phyloP scores from a whole-genome alignment of 2,888 invertebrate species.

The Auanema freiburgensis region DNA sequence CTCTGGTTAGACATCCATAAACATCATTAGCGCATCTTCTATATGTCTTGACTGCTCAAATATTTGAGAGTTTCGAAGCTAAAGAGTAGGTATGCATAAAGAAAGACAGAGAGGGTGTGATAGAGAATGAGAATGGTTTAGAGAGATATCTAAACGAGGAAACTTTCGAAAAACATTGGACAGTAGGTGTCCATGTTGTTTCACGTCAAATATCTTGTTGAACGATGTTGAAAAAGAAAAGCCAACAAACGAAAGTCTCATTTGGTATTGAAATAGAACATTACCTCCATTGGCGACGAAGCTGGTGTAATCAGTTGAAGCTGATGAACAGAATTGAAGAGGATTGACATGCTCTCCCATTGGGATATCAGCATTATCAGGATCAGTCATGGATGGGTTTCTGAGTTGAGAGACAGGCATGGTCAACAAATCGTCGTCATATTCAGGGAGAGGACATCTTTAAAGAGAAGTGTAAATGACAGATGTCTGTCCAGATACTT shows the following conservation, averaged over 20 bases:
- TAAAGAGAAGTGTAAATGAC: conserved; percentile 15
- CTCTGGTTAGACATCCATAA: too few relatives aligned
- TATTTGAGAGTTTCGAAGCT: too few relatives aligned
- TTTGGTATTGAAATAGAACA: too few relatives aligned
- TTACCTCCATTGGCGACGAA: conserved; percentile 58
- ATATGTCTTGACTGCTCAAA: too few relatives aligned
- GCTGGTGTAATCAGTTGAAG: conserved; percentile 56
- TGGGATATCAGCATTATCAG: conserved; percentile 61
- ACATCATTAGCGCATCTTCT: too few relatives aligned
- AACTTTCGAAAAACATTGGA: too few relatives aligned
- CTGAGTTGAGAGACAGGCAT: conserved; percentile 63
- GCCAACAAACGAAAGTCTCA: too few relatives aligned
- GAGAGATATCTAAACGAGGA: too few relatives aligned
- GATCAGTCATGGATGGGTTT: conserved; percentile 63
- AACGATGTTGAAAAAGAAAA: too few relatives aligned
- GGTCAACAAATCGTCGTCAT: conserved; percentile 61
- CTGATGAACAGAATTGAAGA: conserved; percentile 59
- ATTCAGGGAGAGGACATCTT: conserved; percentile 54
- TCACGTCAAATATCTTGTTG: too few relatives aligned
- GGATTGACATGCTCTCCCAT: conserved; percentile 64
- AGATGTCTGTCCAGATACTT: not conserved
- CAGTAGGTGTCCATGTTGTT: too few relatives aligned
- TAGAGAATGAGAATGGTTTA: too few relatives aligned
- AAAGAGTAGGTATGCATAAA: conserved; percentile 27
- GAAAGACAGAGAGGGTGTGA: conserved; percentile 45